Evolutionary conservation across 2,888 invertebrate species (phyloP), one percentile per base, ranked within the genome.

Genomic region (Aleiodes alternator): DNA sequence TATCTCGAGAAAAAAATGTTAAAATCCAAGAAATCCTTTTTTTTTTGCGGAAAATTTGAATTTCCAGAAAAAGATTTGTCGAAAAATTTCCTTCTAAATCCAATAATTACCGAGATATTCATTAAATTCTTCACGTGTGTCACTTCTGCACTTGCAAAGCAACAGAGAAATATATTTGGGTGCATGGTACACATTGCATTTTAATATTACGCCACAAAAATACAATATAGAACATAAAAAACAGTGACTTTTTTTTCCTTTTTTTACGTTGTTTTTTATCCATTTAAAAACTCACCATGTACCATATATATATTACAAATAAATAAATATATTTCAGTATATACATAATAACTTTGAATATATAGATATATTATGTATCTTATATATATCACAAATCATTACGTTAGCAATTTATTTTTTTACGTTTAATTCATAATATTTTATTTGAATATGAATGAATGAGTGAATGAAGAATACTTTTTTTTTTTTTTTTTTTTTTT

Each of bases 331-430:
- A 75, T 82, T 79, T 78, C 73, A 77, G 77, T 77, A 73, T 74
- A 75, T 64, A 71, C 72, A 75, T 69, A 76, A 66, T 74, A 77
- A 80, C 76, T 80, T 79, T 72, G 68, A 70, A 81, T 80, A 76
- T 78, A 82, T 84, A 78, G 75, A 79, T 82, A 83, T 81, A 78
- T 80, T 76, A 77, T 78, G 79, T 81, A 71, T 82, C 75, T 71
- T 80, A 69, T 81, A 72, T 80, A 77, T 82, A 86, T 86, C 84
- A 83, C 82, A 82, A 85, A 82, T 82, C 81, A 82, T 83, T 82
- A 82, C 80, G 80, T 84, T 82, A 85, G 81, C 82, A 81, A 82
- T 85, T 82, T 81, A 1, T 23, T 23, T 23, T 23, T 23, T 43
- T 43, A 43, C 66, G 73, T 77, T 66, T 55, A 23, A 75, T 71